Evolutionary conservation across 2,113 vertebrate genomes (phyloP).

Genomic region (Phasianus colchicus): DNA sequence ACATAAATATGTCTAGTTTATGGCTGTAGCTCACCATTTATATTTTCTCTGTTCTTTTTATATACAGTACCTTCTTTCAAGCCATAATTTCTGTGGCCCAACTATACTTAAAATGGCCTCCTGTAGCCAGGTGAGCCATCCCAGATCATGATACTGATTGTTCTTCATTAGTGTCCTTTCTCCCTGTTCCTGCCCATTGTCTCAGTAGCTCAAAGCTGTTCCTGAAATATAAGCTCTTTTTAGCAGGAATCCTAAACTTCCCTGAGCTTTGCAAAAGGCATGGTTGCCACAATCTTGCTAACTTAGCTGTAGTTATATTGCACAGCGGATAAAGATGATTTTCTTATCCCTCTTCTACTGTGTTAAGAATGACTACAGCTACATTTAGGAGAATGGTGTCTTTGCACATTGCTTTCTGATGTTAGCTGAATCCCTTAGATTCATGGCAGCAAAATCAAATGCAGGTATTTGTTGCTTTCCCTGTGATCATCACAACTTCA

Average conservation of each 20-base stretch:
- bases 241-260: background rate
- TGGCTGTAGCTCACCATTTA: background rate
- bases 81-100: background rate
- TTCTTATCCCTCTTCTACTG: background rate
- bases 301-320: background rate
- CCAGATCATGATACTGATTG: conserved; percentile 5
- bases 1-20: background rate
- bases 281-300: background rate
- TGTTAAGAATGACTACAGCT: background rate
- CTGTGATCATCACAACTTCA: background rate
- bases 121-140: background rate
- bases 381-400: background rate
- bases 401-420: background rate
- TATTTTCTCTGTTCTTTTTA: conserved; percentile 7
- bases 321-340: background rate
- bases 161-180: background rate
- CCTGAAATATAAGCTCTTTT: background rate
- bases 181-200: background rate
- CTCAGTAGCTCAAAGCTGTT: background rate
- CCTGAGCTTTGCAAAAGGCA: background rate
- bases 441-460: background rate
- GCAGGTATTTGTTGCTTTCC: background rate
- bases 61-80: background rate
- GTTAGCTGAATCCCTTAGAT: background rate
- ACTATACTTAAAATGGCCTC: background rate